Percentiles rank a stretch among this genome's conserved stretches.
These are phyloP conservation scores for Drosophila aff. DNA, from an alignment of 1,140 invertebrate genomes.

Conservation along the genomic window DNA sequence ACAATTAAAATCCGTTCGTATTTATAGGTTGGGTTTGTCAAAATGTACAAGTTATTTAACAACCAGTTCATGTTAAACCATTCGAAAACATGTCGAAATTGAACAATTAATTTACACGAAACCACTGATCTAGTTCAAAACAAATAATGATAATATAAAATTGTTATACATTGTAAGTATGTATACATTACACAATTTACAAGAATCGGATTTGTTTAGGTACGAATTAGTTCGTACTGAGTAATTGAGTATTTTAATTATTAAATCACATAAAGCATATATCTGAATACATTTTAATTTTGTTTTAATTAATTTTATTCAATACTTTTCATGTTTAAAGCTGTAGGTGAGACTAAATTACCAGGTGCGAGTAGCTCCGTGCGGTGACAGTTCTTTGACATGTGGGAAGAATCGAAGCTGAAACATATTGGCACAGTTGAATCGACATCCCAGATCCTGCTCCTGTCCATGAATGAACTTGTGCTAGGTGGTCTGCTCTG, in stretches of 20 bases:
- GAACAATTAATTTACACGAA: not conserved
- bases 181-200: not conserved
- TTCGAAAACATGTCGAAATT: too few relatives aligned
- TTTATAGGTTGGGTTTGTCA: too few relatives aligned
- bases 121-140: not conserved
- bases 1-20: too few relatives aligned
- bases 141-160: not conserved
- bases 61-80: too few relatives aligned
- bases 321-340: not conserved
- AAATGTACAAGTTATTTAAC: too few relatives aligned
- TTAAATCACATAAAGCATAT: not conserved
- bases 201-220: not conserved
- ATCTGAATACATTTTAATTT: too few relatives aligned
- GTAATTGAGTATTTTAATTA: not conserved
- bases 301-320: too few relatives aligned
- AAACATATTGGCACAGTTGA: constrained; percentile 77
- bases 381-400: constrained; percentile 22
- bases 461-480: too few relatives aligned
- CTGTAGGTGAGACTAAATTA: too few relatives aligned
- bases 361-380: not conserved
- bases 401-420: constrained; percentile 67
- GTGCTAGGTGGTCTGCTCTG: too few relatives aligned
- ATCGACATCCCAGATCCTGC: constrained; percentile 15
- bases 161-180: too few relatives aligned
- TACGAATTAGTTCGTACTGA: not conserved